Base-by-base conservation (phyloP, 2,113 vertebrate species). In the Struthio camelus region DNA sequence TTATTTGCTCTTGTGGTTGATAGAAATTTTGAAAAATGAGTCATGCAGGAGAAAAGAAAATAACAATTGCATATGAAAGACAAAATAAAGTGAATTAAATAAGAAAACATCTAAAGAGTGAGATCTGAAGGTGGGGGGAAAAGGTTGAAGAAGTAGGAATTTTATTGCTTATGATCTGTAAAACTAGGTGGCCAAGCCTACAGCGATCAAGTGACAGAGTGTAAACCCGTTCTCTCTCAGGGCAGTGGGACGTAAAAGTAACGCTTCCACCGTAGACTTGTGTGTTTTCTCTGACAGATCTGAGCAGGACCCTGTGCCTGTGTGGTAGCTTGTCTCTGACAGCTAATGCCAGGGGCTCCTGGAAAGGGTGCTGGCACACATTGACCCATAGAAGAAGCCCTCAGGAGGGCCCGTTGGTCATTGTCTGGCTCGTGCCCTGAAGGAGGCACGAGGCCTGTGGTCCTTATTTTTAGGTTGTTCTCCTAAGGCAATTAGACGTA, bases 381-480 rank as follows among this genome's bases (percentile, higher is more conserved):
- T 3, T 51, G 64, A 18, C 72, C 20, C 0, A 0, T 24, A 32
- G 71, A 16, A 64, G 48, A 40, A 12, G 6, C 14, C 69, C n/a
- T 23, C 3, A 4, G 32, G 65, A 46, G 51, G 25, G 12, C 38
- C 77, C 14, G 0, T 0, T 2, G 27, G 48, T 62, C 40, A 40
- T 73, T 11, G 32, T 10, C 11, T 46, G 27, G 23, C 36, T 44
- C 30, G 53, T 75, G 61, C 34, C 62, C 22, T 5, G 1, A 1
- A 0, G 0, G 9, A 3, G 54, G 44, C n/a, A n/a, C n/a, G 12
- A 9, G 46, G 17, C 38, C 56, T 23, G 0, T 3, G 9, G n/a
- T 36, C 7, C 12, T 15, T 36, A 0, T 38, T 53, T 27, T 30
- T 3, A 19, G 18, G 9, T 20, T 10, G 32, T 40, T 58, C 36